Evolutionary conservation across 2,797 vertebrate species (phyloP).

Genomic region (Coreius guichenoti): DNA sequence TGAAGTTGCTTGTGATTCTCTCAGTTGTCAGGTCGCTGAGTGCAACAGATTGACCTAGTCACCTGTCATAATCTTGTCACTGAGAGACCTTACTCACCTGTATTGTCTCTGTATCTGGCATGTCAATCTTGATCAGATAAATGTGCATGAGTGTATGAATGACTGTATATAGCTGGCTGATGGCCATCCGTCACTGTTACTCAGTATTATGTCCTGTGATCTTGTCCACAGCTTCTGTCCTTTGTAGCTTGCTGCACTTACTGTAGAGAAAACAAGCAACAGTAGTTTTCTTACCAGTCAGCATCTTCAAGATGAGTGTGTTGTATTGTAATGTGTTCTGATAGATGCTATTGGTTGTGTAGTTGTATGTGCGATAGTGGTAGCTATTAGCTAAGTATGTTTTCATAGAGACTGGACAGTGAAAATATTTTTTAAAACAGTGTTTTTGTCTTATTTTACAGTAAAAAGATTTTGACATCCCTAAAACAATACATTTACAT

Average conservation of each 20-base stretch:
- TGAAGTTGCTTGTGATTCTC: not conserved
- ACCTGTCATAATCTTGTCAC: slow-evolving; percentile 16
- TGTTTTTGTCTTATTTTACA: not conserved
- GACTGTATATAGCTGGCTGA: not conserved
- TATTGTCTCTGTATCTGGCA: slow-evolving; percentile 9
- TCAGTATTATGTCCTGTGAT: not conserved
- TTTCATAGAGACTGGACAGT: not conserved
- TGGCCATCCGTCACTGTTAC: not conserved
- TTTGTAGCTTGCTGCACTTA: not conserved
- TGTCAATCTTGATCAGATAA: slow-evolving; percentile 13
- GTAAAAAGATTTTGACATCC: not conserved
- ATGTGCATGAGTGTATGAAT: slow-evolving; percentile 26
- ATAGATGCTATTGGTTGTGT: not conserved
- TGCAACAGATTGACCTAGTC: slow-evolving; percentile 1
- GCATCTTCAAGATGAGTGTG: not conserved
- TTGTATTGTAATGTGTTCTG: not conserved
- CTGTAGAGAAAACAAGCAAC: not conserved
- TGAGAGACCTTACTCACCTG: slow-evolving; percentile 15
- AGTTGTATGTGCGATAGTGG: not conserved
- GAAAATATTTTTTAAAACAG: not conserved
- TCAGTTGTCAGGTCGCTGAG: not conserved
- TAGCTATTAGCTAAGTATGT: not conserved
- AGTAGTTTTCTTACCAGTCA: slow-evolving; percentile 9
- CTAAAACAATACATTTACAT: not conserved
- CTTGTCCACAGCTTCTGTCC: not conserved